phyloP scores from a whole-genome alignment of 2,797 vertebrate species.

The Hipposideros larvatus region DNA sequence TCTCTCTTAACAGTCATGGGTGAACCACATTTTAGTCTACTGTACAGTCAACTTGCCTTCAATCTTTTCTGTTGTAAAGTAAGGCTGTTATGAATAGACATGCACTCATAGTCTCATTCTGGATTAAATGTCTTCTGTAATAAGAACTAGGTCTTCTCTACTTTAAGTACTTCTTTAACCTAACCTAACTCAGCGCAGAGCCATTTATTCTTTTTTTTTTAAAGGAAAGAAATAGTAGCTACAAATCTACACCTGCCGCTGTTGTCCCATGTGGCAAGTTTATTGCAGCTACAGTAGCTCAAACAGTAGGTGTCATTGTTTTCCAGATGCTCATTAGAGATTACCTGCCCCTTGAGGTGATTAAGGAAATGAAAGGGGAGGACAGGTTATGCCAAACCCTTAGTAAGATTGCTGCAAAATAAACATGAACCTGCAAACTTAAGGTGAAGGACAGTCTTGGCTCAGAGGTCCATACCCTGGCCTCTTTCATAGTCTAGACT shows the following conservation, averaged over 20 bases:
- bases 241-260: background rate
- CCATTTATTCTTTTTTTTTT: background rate
- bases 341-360: slow-evolving; percentile 6
- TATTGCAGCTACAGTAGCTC: slow-evolving; percentile 43
- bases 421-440: slow-evolving; percentile 16
- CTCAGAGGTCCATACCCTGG: background rate
- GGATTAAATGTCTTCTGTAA: slow-evolving; percentile 5
- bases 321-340: slow-evolving; percentile 11
- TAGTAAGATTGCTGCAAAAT: background rate
- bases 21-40: background rate
- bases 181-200: background rate
- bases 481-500: background rate
- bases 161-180: background rate
- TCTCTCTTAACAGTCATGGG: background rate
- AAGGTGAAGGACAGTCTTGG: background rate
- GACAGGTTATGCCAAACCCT: background rate
- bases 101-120: background rate
- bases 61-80: background rate
- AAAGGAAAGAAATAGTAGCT: slow-evolving; percentile 41
- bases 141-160: slow-evolving; percentile 33
- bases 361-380: slow-evolving; percentile 36
- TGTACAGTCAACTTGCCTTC: background rate
- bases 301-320: slow-evolving; percentile 84
- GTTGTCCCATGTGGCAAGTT: background rate
- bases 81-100: background rate